These are phyloP conservation scores for Coptodon rendalli DNA, from an alignment of 2,113 vertebrate species.

Conservation along the genomic window DNA sequence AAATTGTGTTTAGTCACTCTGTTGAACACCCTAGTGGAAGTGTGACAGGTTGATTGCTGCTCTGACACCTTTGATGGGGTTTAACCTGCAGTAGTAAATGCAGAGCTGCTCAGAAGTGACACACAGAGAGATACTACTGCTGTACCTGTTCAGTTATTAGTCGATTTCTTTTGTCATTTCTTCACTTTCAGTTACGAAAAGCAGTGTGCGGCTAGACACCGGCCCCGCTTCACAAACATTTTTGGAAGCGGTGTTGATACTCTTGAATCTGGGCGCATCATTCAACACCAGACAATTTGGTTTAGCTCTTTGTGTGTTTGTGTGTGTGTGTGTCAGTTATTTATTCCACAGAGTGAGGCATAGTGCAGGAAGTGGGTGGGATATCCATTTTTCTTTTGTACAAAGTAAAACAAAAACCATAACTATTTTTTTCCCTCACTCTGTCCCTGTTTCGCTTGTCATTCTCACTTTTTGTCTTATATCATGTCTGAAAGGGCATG, in stretches of 20 bases:
- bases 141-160: background rate
- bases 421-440: background rate
- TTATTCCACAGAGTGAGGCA: background rate
- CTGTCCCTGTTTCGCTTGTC: background rate
- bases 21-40: background rate
- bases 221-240: background rate
- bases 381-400: background rate
- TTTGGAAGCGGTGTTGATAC: background rate
- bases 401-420: background rate
- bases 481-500: background rate
- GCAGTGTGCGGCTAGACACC: background rate
- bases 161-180: background rate
- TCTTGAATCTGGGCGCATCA: background rate
- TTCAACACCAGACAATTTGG: slow-evolving; percentile 7
- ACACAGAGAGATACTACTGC: background rate
- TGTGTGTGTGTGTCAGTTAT: background rate
- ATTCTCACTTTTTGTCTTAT: background rate
- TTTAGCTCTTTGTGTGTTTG: background rate
- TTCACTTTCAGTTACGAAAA: background rate
- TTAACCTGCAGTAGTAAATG: background rate
- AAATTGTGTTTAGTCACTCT: background rate
- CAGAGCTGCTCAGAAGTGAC: background rate
- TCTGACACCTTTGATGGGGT: background rate
- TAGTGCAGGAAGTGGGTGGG: background rate
- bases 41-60: background rate